These are phyloP conservation scores for Sebastes nivosus DNA, from an alignment of 2,797 vertebrate genomes.

Conservation along the genomic window DNA sequence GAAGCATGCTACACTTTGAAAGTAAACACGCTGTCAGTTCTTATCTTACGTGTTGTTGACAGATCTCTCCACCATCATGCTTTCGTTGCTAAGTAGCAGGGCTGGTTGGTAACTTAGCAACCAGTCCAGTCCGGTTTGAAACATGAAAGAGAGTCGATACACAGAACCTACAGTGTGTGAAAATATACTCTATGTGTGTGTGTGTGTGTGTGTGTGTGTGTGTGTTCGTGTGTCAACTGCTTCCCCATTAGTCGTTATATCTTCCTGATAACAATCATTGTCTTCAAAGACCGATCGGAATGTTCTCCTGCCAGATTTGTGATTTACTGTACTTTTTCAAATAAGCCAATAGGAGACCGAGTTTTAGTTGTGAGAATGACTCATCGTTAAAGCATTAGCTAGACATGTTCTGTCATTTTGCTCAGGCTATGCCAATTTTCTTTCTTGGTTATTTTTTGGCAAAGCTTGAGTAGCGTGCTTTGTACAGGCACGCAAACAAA, in stretches of 20 bases:
- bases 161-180: not conserved
- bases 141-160: not conserved
- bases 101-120: constrained; percentile 2
- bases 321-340: not conserved
- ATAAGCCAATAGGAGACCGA: not conserved
- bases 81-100: not conserved
- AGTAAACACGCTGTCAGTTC: not conserved
- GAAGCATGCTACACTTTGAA: not conserved
- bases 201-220: not conserved
- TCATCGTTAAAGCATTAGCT: not conserved
- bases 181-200: too few species aligned
- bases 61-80: not conserved
- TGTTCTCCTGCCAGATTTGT: not conserved
- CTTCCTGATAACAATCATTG: not conserved
- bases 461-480: not conserved
- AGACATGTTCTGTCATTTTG: constrained; percentile 10
- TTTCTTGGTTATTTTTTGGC: not conserved
- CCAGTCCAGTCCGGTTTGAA: not conserved
- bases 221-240: not conserved
- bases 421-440: not conserved
- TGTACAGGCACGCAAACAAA: not conserved
- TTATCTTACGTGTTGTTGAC: constrained; percentile 12
- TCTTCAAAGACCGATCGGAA: not conserved
- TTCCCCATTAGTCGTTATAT: not conserved
- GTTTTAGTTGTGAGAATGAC: not conserved